A percentile compares a stretch with the other conserved stretches of the same genome.
Conservation (phyloP, 2,888 invertebrate species). For the Chirona hameri region DNA sequence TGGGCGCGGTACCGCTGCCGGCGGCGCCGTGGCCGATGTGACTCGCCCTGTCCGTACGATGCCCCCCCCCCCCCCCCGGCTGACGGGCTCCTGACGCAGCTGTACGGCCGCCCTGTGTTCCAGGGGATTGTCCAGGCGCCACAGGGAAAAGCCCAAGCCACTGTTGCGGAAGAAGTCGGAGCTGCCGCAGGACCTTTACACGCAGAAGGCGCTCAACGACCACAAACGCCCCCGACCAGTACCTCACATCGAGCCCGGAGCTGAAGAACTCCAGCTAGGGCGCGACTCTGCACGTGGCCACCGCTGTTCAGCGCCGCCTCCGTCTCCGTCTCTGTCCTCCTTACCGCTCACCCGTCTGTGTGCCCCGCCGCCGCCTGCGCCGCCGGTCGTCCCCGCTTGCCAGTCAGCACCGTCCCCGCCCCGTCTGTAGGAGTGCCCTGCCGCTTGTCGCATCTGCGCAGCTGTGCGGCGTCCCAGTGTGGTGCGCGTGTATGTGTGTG, state of each 20-base stretch:
- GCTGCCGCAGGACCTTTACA: slow-evolving; percentile 87
- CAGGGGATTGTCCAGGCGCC: background rate
- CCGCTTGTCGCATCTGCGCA: too few relatives aligned
- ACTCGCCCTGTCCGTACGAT: too few relatives aligned
- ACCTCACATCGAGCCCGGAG: background rate
- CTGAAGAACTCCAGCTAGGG: slow-evolving; percentile 2
- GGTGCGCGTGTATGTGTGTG: too few relatives aligned
- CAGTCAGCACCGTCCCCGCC: background rate
- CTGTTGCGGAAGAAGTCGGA: slow-evolving; percentile 94
- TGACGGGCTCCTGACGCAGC: too few relatives aligned
- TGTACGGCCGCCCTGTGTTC: background rate
- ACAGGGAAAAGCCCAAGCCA: slow-evolving; percentile 58
- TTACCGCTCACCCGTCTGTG: too few relatives aligned
- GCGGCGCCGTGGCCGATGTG: too few relatives aligned
- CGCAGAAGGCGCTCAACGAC: slow-evolving; percentile 83
- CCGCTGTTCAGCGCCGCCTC: background rate
- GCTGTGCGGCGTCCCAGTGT: too few relatives aligned
- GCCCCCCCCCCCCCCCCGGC: too few relatives aligned
- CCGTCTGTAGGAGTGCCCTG: too few relatives aligned
- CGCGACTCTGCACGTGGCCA: background rate
- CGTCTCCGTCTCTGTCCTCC: background rate
- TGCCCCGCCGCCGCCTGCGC: background rate
- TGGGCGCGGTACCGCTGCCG: too few relatives aligned
- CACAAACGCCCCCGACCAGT: slow-evolving; percentile 51
- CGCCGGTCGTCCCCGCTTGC: background rate